Percentiles rank a stretch among this genome's conserved stretches.
phyloP scores from a whole-genome alignment of 2,888 invertebrate species.

The Octodonta nipae region DNA sequence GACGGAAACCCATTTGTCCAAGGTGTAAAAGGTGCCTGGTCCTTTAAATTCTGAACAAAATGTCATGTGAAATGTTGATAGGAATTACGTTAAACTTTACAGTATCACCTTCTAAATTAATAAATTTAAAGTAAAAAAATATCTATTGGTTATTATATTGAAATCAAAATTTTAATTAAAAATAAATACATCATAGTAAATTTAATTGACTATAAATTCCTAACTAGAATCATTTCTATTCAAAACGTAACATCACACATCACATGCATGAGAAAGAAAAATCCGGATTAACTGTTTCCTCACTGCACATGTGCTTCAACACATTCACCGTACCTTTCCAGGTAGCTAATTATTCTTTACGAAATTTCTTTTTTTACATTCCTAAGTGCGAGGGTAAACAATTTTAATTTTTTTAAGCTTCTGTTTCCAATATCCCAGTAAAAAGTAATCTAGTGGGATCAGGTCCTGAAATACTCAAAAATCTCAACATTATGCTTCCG shows the following conservation, averaged over 20 bases:
- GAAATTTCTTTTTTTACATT: slow-evolving; percentile 5
- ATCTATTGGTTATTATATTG: background rate
- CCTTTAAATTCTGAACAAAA: background rate
- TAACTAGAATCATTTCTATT: slow-evolving; percentile 5
- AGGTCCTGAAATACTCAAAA: slow-evolving; percentile 4
- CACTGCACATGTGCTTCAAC: slow-evolving; percentile 3
- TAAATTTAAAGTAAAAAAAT: background rate
- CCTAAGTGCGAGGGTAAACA: too few relatives aligned
- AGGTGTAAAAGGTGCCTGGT: too few relatives aligned
- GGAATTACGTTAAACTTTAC: background rate
- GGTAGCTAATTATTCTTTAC: slow-evolving; percentile 6
- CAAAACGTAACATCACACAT: slow-evolving; percentile 2
- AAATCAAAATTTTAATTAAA: background rate
- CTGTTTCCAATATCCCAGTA: slow-evolving; percentile 3
- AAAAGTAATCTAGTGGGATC: slow-evolving; percentile 5
- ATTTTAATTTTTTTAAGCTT: slow-evolving; percentile 2
- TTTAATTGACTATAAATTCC: background rate
- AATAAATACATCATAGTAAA: background rate
- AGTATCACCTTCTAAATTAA: background rate
- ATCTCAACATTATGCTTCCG: slow-evolving; percentile 3
- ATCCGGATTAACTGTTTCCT: slow-evolving; percentile 3
- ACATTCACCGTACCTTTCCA: slow-evolving; percentile 3
- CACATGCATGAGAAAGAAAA: slow-evolving; percentile 4
- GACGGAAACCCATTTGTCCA: too few relatives aligned
- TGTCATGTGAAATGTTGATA: background rate